Percentiles rank a stretch among this genome's conserved stretches.
Conservation (phyloP, 2,113 vertebrate species). For the Lepus americanus region DNA sequence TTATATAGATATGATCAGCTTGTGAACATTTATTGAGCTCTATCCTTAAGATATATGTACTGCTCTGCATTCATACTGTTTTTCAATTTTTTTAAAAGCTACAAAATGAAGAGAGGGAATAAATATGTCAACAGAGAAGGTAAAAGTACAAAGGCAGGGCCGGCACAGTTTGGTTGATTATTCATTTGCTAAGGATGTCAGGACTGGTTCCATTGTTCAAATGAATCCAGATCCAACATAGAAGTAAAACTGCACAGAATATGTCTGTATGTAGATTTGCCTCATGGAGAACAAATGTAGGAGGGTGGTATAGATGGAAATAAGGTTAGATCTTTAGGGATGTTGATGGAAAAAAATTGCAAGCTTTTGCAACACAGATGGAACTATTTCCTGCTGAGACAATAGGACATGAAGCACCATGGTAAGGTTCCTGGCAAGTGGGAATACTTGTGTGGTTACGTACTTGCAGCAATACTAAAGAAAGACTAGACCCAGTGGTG, state of each 20-base stretch:
- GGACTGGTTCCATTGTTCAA: background rate
- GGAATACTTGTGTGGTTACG: background rate
- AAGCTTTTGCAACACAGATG: background rate
- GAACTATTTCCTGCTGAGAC: background rate
- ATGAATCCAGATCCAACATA: background rate
- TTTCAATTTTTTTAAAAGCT: background rate
- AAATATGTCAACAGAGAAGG: background rate
- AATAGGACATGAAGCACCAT: background rate
- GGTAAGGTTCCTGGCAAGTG: background rate
- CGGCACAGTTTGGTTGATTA: background rate
- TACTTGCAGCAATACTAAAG: background rate
- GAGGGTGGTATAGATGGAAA: background rate
- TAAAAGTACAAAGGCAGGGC: background rate
- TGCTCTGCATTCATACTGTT: background rate
- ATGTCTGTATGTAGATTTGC: background rate
- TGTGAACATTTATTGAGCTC: background rate
- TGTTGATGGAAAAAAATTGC: background rate
- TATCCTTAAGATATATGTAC: background rate
- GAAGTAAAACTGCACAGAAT: background rate
- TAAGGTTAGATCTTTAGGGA: background rate
- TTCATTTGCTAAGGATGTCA: background rate
- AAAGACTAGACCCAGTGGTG: background rate
- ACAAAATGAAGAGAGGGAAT: background rate
- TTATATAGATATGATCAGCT: background rate
- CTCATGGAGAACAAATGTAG: background rate